phyloP scores from a whole-genome alignment of 2,888 invertebrate species.

The Yponomeuta malinellus region DNA sequence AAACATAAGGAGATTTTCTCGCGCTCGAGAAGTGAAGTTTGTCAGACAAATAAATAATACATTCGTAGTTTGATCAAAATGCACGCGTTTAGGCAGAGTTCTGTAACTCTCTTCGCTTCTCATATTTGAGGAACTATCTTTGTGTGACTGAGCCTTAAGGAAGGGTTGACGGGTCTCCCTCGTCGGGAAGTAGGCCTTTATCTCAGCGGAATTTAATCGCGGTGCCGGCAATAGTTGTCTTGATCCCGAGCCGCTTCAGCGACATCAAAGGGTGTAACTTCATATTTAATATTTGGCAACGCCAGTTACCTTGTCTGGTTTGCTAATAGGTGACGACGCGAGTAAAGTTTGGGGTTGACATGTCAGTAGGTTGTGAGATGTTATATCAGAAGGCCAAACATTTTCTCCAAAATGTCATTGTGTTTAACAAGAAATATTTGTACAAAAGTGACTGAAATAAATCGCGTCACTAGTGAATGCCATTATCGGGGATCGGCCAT shows the following conservation, averaged over 20 bases:
- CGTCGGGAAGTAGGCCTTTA: slow-evolving; percentile 7
- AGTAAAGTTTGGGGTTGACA: slow-evolving; percentile 12
- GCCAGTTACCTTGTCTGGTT: slow-evolving; percentile 9
- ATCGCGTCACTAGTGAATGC: too few relatives aligned
- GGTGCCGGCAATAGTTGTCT: slow-evolving; percentile 10
- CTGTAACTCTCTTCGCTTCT: not conserved
- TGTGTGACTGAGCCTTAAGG: not conserved
- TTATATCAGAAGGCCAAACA: not conserved
- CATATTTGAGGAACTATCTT: not conserved
- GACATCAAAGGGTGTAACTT: slow-evolving; percentile 34
- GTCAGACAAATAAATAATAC: too few relatives aligned
- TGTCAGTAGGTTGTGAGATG: not conserved
- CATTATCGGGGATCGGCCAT: too few relatives aligned
- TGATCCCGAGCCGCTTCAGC: slow-evolving; percentile 1
- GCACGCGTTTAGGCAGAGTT: too few relatives aligned
- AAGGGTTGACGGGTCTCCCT: not conserved
- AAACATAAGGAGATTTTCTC: not conserved
- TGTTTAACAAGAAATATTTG: too few relatives aligned
- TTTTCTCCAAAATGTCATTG: not conserved
- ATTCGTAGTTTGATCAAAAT: too few relatives aligned
- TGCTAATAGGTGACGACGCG: slow-evolving; percentile 10
- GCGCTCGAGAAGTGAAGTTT: not conserved
- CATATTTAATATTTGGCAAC: slow-evolving; percentile 49
- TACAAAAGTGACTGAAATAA: too few relatives aligned
- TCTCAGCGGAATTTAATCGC: slow-evolving; percentile 15